Evolutionary conservation across 2,113 vertebrate genomes (phyloP), one percentile per base, ranked within the genome.

Genomic region (Sporophila hypoxantha): DNA sequence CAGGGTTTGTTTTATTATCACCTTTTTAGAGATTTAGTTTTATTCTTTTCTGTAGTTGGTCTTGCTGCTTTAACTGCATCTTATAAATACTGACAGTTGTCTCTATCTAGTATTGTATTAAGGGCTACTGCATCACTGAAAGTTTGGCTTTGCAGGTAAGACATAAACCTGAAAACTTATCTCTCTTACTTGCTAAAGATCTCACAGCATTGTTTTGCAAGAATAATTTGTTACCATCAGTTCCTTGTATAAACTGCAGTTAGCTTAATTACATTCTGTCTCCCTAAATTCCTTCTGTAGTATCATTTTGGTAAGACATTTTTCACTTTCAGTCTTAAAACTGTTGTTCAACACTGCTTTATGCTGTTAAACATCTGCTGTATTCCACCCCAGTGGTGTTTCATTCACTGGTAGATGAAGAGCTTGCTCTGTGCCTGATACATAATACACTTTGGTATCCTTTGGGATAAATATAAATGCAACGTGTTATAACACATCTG

Each of bases 241-340:
- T 74, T 89, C 69, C 70, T 76, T 91, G 18, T 73, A 85, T 80
- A 88, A 93, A 93, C 62, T 92, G 69, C 42, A 36, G 59, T 85
- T 93, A 78, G 52, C 36, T 91, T 91, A 91, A 91, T 94, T 93
- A 62, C 69, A 76, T 83, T 92, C 79, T 84, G 42, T 74, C 29
- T 93, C 77, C 70, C 79, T 81, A 87, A 95, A 89, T 90, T 94
- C 79, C 39, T 91, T 87, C 73, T 62, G 30, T 62, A 61, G 59
- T 81, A 70, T 66, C 55, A 76, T 62, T 89, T 83, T 78, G 42
- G 73, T 70, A 66, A 82, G 79, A 37, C 10, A 74, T 94, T 90
- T 92, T 79, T 91, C 74, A 93, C 80, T 89, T 91, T 70, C 73
- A 78, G 27, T 47, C 94, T 89, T 83, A 71, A 90, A 95, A 68